Evolutionary conservation across 2,113 vertebrate species (phyloP).

Genomic region (Hoplias malabaricus): DNA sequence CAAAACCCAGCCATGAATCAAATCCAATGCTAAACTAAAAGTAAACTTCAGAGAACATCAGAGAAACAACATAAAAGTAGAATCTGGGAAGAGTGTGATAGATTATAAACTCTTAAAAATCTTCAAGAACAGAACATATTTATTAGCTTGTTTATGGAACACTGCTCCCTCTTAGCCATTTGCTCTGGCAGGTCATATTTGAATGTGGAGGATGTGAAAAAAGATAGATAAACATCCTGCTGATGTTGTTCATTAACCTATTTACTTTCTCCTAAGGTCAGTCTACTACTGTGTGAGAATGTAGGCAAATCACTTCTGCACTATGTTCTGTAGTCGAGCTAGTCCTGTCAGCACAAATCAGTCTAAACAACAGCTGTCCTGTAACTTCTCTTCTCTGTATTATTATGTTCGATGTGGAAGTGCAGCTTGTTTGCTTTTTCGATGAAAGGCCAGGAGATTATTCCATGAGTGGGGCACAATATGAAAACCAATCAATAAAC

Average conservation of each 20-base stretch:
- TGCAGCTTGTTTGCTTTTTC: conserved; percentile 21
- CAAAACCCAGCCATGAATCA: too few relatives aligned
- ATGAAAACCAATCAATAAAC: conserved; percentile 43
- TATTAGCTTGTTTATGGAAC: not conserved
- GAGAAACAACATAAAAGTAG: too few relatives aligned
- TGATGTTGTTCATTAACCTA: not conserved
- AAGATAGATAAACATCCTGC: not conserved
- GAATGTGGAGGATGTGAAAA: not conserved
- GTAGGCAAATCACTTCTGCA: not conserved
- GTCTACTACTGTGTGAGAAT: not conserved
- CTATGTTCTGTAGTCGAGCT: not conserved
- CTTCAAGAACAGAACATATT: too few relatives aligned
- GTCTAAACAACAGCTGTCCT: not conserved
- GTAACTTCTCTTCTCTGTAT: conserved; percentile 14
- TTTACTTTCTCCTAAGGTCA: not conserved
- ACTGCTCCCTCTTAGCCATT: conserved; percentile 13
- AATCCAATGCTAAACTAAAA: too few relatives aligned
- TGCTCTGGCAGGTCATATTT: not conserved
- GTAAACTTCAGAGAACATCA: too few relatives aligned
- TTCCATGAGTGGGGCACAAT: not conserved
- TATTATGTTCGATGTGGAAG: not conserved
- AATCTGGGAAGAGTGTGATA: too few relatives aligned
- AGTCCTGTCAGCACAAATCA: not conserved
- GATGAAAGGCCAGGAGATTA: conserved; percentile 34
- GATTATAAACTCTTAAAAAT: too few relatives aligned